phyloP scores from a whole-genome alignment of 2,113 vertebrate genomes.

The Anser brachyrhynchus region DNA sequence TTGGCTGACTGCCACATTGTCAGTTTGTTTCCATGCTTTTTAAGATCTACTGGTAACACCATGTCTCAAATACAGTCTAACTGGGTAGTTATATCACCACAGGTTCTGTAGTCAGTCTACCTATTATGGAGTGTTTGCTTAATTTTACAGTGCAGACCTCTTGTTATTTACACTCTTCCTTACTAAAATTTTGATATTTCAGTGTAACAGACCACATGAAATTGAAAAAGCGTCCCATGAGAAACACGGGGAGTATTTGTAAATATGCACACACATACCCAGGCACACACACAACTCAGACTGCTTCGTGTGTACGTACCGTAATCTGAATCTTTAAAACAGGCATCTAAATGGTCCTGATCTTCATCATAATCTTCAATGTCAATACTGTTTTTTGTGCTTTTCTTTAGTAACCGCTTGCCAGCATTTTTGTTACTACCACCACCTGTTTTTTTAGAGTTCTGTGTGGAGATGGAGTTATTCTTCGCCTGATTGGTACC shows the following conservation, averaged over 20 bases:
- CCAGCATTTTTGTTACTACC: constrained; percentile 78
- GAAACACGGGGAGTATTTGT: not conserved
- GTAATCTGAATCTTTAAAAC: constrained; percentile 97
- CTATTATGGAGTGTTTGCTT: not conserved
- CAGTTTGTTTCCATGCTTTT: not conserved
- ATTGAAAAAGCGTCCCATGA: rapidly evolving
- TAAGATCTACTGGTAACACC: not conserved
- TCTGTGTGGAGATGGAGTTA: constrained; percentile 81
- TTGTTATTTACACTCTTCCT: not conserved
- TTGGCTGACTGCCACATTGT: not conserved
- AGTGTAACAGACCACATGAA: not conserved
- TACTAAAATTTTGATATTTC: rapidly evolving
- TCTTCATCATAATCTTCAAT: constrained; percentile 93
- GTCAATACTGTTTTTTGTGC: constrained; percentile 87
- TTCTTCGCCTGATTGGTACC: constrained; percentile 87
- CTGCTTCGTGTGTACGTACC: constrained; percentile 72
- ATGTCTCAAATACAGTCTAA: not conserved
- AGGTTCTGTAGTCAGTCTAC: not conserved
- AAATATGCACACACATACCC: not conserved
- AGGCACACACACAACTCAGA: not conserved
- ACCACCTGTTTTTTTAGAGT: constrained; percentile 79
- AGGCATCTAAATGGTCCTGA: constrained; percentile 96
- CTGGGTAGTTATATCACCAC: not conserved
- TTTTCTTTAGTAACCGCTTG: constrained; percentile 89
- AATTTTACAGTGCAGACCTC: not conserved